Evolutionary conservation across 2,797 vertebrate genomes (phyloP).

Genomic region (Acipenser transmontanus): DNA sequence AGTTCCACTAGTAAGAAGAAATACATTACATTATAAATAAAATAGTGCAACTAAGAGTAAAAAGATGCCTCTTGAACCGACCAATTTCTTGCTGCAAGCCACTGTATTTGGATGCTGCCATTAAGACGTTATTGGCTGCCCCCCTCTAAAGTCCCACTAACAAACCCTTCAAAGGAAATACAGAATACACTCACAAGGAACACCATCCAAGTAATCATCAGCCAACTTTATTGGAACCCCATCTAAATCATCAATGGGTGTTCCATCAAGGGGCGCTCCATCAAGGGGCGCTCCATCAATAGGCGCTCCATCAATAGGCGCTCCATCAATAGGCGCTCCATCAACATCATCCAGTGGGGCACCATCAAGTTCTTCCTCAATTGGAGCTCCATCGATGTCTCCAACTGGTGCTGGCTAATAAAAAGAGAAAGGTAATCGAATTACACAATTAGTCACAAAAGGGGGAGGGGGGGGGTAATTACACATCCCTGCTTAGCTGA

Average conservation of each 20-base stretch:
- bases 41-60: neutral
- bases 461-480: neutral
- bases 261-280: constrained; percentile 43
- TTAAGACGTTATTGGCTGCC: no score
- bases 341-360: constrained; percentile 85
- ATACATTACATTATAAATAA: neutral
- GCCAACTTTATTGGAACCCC: constrained; percentile 85
- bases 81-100: neutral
- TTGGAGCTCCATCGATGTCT: constrained; percentile 90
- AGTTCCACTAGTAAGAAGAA: constrained; percentile 66
- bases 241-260: constrained; percentile 82
- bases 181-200: constrained; percentile 73
- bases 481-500: constrained; percentile 2
- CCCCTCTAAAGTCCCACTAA: neutral
- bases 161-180: neutral
- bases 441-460: constrained; percentile 2
- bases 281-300: constrained; percentile 84
- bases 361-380: constrained; percentile 82
- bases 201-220: constrained; percentile 91
- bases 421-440: neutral
- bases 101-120: no score
- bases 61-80: neutral
- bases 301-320: constrained; percentile 68
- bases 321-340: constrained; percentile 82
- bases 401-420: constrained; percentile 55